These are phyloP conservation scores for Romanogobio albipinnatus DNA, from an alignment of 2,113 vertebrate genomes.

Conservation along the genomic window DNA sequence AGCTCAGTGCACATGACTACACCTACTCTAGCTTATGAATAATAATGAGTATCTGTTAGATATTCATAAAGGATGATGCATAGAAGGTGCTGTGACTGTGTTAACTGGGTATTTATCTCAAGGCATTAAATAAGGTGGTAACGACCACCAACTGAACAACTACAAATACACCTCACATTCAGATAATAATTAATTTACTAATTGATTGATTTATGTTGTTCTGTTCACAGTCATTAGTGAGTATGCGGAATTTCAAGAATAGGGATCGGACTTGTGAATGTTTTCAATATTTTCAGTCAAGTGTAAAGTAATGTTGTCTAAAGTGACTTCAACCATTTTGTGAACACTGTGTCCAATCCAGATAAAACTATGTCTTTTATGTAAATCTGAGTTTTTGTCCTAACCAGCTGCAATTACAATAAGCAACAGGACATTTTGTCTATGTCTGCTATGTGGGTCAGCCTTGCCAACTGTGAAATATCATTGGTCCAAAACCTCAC, in stretches of 20 bases:
- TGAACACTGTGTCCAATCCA: not conserved
- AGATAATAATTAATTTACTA: not conserved
- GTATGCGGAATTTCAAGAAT: not conserved
- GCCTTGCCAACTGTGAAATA: not conserved
- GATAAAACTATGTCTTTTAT: not conserved
- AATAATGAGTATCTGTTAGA: constrained; percentile 87
- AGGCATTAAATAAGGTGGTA: constrained; percentile 3
- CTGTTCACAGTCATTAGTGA: not conserved
- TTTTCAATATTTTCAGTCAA: not conserved
- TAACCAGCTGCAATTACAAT: not conserved
- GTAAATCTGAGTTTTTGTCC: not conserved
- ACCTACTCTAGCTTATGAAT: constrained; percentile 91
- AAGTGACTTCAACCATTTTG: not conserved
- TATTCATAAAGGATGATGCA: constrained; percentile 82
- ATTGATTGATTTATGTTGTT: constrained; percentile 18
- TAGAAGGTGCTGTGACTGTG: constrained; percentile 36
- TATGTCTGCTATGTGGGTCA: not conserved
- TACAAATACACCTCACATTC: not conserved
- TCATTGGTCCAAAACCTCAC: not conserved
- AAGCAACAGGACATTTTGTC: not conserved
- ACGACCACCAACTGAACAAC: not conserved
- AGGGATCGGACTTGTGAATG: not conserved
- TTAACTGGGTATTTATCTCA: constrained; percentile 27
- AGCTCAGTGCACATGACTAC: constrained; percentile 92
- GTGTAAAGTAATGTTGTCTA: not conserved